Evolutionary conservation across 2,888 invertebrate genomes (phyloP).

Genomic region (Tigriopus californicus): DNA sequence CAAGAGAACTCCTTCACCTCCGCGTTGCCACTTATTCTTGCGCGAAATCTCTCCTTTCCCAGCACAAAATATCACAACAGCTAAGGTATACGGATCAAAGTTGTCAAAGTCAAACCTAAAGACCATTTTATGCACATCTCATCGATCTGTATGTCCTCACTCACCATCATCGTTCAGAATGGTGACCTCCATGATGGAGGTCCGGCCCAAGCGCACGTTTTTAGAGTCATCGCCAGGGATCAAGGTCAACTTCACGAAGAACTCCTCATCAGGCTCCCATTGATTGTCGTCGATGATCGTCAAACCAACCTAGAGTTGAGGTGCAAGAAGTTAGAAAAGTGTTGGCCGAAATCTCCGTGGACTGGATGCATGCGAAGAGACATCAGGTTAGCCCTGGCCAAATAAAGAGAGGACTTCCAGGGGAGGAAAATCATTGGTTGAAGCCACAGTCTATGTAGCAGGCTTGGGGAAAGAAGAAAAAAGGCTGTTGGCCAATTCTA

Average conservation of each 20-base stretch:
- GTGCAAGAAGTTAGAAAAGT: not conserved
- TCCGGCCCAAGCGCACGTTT: constrained; percentile 32
- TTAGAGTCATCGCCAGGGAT: constrained; percentile 23
- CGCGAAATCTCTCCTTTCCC: too few species aligned
- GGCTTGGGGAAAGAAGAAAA: too few species aligned
- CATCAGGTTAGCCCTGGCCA: not conserved
- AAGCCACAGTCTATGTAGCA: too few species aligned
- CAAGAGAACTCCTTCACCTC: too few species aligned
- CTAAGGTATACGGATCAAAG: not conserved
- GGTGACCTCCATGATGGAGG: constrained; percentile 37
- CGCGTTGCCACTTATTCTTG: too few species aligned
- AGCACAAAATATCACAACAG: not conserved
- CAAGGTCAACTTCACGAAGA: constrained; percentile 35
- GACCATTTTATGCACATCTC: too few species aligned
- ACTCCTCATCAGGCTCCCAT: constrained; percentile 42
- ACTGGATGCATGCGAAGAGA: not conserved
- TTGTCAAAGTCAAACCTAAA: too few species aligned
- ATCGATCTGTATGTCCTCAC: constrained; percentile 18
- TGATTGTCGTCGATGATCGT: constrained; percentile 37
- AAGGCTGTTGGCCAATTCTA: not conserved
- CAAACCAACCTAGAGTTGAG: constrained; percentile 26
- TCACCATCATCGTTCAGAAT: constrained; percentile 40
- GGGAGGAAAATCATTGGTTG: too few species aligned
- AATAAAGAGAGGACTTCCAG: not conserved
- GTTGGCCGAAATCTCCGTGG: not conserved